Evolutionary conservation across 2,888 invertebrate species (phyloP).

Genomic region (Pseudococcus longispinus): DNA sequence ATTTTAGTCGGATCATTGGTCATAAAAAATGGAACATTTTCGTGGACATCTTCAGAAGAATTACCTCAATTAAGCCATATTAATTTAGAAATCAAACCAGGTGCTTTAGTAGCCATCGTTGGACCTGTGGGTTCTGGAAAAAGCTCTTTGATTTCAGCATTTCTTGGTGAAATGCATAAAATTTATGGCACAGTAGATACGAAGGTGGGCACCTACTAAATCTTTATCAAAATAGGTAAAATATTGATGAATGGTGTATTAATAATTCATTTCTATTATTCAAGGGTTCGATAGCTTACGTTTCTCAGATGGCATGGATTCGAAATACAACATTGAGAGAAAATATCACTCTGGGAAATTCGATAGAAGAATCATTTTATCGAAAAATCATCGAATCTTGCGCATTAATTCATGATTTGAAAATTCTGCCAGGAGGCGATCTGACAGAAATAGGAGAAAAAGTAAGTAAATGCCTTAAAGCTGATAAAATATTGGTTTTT

Average conservation of each 20-base stretch:
- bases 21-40: conserved; percentile 87
- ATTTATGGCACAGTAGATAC: conserved; percentile 80
- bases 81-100: conserved; percentile 73
- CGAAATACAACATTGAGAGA: conserved; percentile 93
- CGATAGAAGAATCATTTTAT: conserved; percentile 75
- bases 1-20: conserved; percentile 74
- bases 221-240: background rate
- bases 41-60: conserved; percentile 81
- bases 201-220: conserved; percentile 62
- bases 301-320: conserved; percentile 97
- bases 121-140: conserved; percentile 89
- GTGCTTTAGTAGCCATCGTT: conserved; percentile 81
- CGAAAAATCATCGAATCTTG: conserved; percentile 85
- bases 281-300: conserved; percentile 78
- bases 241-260: background rate
- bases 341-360: conserved; percentile 91
- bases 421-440: conserved; percentile 92
- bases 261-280: background rate
- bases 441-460: conserved; percentile 98
- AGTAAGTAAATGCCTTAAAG: conserved; percentile 48
- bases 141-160: conserved; percentile 85
- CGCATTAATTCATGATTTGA: conserved; percentile 88
- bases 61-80: conserved; percentile 75
- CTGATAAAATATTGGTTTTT: background rate
- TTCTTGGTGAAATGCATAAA: conserved; percentile 91